Evolutionary conservation across 2,888 invertebrate species (phyloP).

Genomic region (Apodemia mormo): DNA sequence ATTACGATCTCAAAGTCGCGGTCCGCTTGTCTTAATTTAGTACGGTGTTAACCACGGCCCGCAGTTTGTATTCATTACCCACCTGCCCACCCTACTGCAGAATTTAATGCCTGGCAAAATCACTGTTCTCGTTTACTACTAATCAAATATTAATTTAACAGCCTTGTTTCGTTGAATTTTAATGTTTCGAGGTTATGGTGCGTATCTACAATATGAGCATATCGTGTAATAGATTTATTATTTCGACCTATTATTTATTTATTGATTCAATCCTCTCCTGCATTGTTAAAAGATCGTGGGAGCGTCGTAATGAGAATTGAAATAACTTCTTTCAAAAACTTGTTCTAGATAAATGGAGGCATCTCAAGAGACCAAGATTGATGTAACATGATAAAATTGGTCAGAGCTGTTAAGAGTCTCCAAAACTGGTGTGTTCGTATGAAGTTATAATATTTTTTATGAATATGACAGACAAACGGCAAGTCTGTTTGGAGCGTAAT

Average conservation of each 20-base stretch:
- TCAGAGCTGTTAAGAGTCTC: no score
- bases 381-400: no score
- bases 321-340: no score
- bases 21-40: conserved; percentile 69
- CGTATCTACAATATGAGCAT: background rate
- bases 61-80: conserved; percentile 79
- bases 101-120: conserved; percentile 65
- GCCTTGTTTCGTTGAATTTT: conserved; percentile 30
- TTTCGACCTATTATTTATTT: background rate
- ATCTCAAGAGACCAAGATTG: no score
- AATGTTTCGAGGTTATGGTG: conserved; percentile 16
- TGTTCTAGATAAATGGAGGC: no score
- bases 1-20: conserved; percentile 44
- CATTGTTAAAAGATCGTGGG: background rate
- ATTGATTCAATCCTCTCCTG: background rate
- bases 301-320: background rate
- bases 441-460: no score
- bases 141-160: conserved; percentile 61
- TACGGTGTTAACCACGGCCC: conserved; percentile 68
- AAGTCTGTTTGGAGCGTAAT: no score
- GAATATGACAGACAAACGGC: no score
- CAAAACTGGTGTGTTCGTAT: no score
- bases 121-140: conserved; percentile 62
- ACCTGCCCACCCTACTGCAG: conserved; percentile 58
- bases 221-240: background rate